Percentiles rank a stretch among this genome's conserved stretches.
Evolutionary conservation across 2,888 invertebrate genomes (phyloP).

Genomic region (Creontiades dilutus): DNA sequence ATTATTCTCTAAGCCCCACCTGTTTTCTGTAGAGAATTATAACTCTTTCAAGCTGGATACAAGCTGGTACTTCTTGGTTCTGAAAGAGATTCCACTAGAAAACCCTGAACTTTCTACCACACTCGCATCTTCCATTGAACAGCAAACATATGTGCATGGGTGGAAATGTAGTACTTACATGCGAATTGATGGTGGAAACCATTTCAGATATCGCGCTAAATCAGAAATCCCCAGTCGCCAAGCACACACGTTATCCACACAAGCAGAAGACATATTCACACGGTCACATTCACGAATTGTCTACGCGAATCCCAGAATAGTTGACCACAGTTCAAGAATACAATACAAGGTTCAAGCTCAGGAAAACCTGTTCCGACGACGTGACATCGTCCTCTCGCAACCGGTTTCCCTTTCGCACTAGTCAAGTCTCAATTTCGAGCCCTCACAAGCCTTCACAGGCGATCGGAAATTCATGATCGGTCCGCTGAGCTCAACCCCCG

Average conservation of each 20-base stretch:
- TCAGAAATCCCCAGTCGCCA: background rate
- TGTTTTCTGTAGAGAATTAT: too few relatives aligned
- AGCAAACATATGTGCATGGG: too few relatives aligned
- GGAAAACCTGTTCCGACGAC: too few relatives aligned
- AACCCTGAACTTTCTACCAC: too few relatives aligned
- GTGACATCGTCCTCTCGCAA: background rate
- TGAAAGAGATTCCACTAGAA: too few relatives aligned
- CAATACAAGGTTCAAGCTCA: too few relatives aligned
- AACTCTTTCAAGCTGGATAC: too few relatives aligned
- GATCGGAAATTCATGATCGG: slow-evolving; percentile 9
- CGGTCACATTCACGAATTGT: background rate
- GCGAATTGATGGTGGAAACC: background rate
- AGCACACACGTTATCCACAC: background rate
- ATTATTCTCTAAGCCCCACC: too few relatives aligned
- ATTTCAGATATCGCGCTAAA: background rate
- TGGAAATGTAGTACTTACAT: background rate
- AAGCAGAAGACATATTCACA: background rate
- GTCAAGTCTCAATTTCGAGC: slow-evolving; percentile 1
- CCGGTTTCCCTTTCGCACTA: background rate
- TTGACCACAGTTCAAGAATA: too few relatives aligned
- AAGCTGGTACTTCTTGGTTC: too few relatives aligned
- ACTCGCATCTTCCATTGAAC: too few relatives aligned
- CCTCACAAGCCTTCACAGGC: background rate
- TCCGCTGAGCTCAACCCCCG: background rate
- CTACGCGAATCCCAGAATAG: background rate